Evolutionary conservation across 2,888 invertebrate genomes (phyloP).

Genomic region (Lycia hirtaria): DNA sequence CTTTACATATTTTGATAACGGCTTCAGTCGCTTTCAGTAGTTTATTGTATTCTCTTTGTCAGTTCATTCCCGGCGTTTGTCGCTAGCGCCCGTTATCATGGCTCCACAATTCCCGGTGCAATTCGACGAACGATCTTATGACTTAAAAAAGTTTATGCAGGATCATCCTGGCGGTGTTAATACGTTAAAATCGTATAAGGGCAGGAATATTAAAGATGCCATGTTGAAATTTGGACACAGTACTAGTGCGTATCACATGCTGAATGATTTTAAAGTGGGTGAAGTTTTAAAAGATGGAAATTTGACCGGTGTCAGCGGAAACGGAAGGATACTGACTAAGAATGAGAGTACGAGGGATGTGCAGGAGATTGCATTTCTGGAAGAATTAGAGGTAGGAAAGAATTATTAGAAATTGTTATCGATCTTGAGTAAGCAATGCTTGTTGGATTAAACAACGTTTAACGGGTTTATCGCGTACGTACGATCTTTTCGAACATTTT

Average conservation of each 20-base stretch:
- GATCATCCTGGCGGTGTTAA: conserved; percentile 91
- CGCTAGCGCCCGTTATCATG: conserved; percentile 27
- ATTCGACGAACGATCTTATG: conserved; percentile 84
- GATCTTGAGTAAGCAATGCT: no score
- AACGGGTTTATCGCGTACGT: no score
- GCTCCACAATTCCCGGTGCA: conserved; percentile 69
- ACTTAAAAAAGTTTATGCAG: conserved; percentile 87
- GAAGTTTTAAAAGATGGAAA: conserved; percentile 76
- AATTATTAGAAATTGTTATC: no score
- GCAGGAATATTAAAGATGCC: conserved; percentile 81
- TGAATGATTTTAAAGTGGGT: conserved; percentile 85
- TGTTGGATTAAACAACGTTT: no score
- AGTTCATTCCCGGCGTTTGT: conserved; percentile 20
- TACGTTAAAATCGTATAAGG: conserved; percentile 85
- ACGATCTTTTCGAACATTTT: no score
- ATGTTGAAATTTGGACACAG: conserved; percentile 87
- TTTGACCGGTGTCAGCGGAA: conserved; percentile 72
- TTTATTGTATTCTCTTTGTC: no score
- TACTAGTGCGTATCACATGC: conserved; percentile 87
- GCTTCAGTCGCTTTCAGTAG: conserved; percentile 26
- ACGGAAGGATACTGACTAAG: conserved; percentile 71
- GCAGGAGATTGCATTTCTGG: conserved; percentile 69
- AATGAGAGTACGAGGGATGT: conserved; percentile 57
- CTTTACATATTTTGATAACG: conserved; percentile 31
- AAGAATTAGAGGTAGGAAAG: conserved; percentile 71